phyloP scores from a whole-genome alignment of 2,888 invertebrate species.

The Drosophila yooni region DNA sequence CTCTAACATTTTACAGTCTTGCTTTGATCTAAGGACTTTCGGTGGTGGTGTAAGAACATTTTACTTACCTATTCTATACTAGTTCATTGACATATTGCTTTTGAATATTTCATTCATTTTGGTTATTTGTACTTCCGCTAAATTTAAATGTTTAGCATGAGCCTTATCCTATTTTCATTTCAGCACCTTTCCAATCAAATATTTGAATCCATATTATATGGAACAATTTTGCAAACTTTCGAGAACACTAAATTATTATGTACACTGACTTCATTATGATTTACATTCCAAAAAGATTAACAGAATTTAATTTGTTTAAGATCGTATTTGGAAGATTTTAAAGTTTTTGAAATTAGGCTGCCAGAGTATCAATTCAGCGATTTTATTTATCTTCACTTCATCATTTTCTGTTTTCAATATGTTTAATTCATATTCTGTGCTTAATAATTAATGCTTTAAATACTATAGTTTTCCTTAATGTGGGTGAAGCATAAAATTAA shows the following conservation, averaged over 20 bases:
- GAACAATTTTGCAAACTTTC: no score
- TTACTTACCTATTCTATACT: slow-evolving; percentile 17
- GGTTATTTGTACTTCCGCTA: neutral
- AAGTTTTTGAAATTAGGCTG: neutral
- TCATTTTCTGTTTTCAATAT: neutral
- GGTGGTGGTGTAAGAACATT: slow-evolving; percentile 84
- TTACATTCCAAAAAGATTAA: neutral
- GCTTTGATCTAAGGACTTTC: slow-evolving; percentile 86
- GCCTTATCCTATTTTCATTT: slow-evolving; percentile 1
- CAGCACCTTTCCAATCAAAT: neutral
- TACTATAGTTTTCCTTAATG: neutral
- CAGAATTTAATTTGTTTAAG: neutral
- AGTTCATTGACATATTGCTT: neutral
- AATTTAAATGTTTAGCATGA: slow-evolving; percentile 22
- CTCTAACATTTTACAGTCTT: slow-evolving; percentile 86
- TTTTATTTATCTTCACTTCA: neutral
- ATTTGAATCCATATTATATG: no score
- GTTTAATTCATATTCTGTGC: neutral
- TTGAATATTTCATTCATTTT: slow-evolving; percentile 6
- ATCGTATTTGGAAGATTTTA: neutral
- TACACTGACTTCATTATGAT: neutral
- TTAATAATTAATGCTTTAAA: neutral
- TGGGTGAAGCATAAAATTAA: neutral
- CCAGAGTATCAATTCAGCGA: neutral
- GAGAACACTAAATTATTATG: no score